Percentiles rank a stretch among this genome's conserved stretches.
Evolutionary conservation across 92 coral and sea anemone genomes (phyloP).

Genomic region (Porites cylindrica): DNA sequence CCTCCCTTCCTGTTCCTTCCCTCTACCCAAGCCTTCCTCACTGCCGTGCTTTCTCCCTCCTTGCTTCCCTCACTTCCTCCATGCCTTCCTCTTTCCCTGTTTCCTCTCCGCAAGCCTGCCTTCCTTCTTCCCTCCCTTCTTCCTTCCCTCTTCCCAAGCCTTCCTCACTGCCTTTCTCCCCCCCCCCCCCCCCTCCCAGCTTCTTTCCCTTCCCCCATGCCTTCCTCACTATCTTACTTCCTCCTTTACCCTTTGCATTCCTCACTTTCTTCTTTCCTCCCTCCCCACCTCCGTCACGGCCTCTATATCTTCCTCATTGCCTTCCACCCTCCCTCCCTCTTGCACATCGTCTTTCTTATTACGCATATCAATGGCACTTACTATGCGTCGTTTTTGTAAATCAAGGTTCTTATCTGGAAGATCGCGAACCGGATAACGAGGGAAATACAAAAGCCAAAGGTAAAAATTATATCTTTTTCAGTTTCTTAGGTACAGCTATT

Average conservation of each 20-base stretch:
- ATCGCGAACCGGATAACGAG: background rate
- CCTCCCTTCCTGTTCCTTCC: background rate
- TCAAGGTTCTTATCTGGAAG: background rate
- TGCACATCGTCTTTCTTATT: background rate
- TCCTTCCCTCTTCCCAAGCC: background rate
- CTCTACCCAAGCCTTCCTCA: background rate
- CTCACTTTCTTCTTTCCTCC: background rate
- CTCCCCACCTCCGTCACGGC: background rate
- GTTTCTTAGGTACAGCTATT: too few species aligned
- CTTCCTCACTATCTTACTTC: background rate
- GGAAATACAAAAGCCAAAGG: slow-evolving; percentile 6
- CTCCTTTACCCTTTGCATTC: background rate
- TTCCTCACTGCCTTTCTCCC: too few species aligned
- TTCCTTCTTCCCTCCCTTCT: background rate
- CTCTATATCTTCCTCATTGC: background rate
- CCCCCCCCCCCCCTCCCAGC: background rate
- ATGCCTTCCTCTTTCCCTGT: background rate
- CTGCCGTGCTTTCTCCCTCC: background rate
- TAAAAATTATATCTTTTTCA: background rate
- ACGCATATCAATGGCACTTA: too few species aligned
- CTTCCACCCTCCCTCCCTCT: background rate
- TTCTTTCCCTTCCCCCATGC: background rate
- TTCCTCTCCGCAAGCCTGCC: background rate
- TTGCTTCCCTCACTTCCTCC: background rate
- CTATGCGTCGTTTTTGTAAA: background rate